Evolutionary conservation across 2,888 invertebrate species (phyloP).

Genomic region (Parnassius mnemosyne): DNA sequence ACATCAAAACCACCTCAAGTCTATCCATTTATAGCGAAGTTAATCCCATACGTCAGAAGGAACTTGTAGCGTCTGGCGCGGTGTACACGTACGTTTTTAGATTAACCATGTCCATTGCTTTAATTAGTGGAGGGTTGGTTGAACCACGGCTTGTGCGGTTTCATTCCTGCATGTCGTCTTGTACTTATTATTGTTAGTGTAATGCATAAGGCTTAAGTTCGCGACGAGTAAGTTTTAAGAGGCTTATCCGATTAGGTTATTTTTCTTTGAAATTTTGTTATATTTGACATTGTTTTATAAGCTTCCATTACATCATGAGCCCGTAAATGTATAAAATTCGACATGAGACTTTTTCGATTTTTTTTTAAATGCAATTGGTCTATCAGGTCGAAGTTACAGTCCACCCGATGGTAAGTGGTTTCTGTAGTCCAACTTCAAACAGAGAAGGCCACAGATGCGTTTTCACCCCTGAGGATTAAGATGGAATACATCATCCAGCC

Average conservation of each 20-base stretch:
- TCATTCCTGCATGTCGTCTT: constrained; percentile 26
- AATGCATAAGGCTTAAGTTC: constrained; percentile 16
- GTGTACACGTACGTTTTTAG: constrained; percentile 46
- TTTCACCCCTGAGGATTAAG: too few species aligned
- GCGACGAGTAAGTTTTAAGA: not conserved
- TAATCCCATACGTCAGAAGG: constrained; percentile 47
- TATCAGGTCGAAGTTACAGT: too few species aligned
- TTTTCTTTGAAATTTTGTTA: constrained; percentile 2
- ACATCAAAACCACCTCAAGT: constrained; percentile 34
- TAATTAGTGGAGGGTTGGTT: constrained; percentile 36
- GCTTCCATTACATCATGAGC: too few species aligned
- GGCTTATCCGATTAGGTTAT: constrained; percentile 1
- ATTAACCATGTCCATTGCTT: constrained; percentile 35
- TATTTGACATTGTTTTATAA: not conserved
- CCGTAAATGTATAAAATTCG: too few species aligned
- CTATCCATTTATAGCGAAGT: constrained; percentile 49
- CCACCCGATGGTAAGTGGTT: too few species aligned
- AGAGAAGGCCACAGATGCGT: too few species aligned
- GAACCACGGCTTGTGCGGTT: constrained; percentile 27
- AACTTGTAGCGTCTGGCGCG: constrained; percentile 42
- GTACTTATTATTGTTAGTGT: constrained; percentile 18
- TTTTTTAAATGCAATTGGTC: too few species aligned
- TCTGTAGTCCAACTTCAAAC: too few species aligned
- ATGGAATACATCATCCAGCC: too few species aligned
- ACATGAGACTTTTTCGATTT: too few species aligned